Percentiles rank a stretch among this genome's conserved stretches.
Evolutionary conservation across 2,113 vertebrate genomes (phyloP).

Genomic region (Mugil cephalus): DNA sequence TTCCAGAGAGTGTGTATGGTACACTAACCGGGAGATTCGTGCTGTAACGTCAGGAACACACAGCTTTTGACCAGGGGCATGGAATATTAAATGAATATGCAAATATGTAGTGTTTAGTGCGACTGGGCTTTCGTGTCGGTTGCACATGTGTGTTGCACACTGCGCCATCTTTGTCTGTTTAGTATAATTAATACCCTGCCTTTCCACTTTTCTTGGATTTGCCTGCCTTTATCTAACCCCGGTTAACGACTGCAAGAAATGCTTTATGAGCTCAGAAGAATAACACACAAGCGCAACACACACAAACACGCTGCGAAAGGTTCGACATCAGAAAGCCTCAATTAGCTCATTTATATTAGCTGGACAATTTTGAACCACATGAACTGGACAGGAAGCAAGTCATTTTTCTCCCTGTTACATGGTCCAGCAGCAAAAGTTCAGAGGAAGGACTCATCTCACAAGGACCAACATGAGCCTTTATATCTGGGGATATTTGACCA

Average conservation of each 20-base stretch:
- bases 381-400: constrained; percentile 79
- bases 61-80: neutral
- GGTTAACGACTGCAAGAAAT: constrained; percentile 74
- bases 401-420: constrained; percentile 73
- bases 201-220: constrained; percentile 86
- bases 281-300: constrained; percentile 56
- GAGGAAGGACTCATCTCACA: constrained; percentile 60
- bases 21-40: neutral
- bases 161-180: constrained; percentile 89
- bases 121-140: constrained; percentile 23
- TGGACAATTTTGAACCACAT: constrained; percentile 83
- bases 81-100: neutral
- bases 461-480: constrained; percentile 30
- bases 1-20: constrained; percentile 7
- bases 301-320: constrained; percentile 44
- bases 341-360: constrained; percentile 81
- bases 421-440: constrained; percentile 68
- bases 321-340: constrained; percentile 85
- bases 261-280: constrained; percentile 83
- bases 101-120: neutral
- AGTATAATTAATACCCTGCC: constrained; percentile 88
- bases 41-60: neutral
- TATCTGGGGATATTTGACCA: constrained; percentile 11
- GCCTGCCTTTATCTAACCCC: constrained; percentile 75
- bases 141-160: constrained; percentile 44